Conservation (phyloP, 2,888 invertebrate genomes). For the Trichopria drosophilae region DNA sequence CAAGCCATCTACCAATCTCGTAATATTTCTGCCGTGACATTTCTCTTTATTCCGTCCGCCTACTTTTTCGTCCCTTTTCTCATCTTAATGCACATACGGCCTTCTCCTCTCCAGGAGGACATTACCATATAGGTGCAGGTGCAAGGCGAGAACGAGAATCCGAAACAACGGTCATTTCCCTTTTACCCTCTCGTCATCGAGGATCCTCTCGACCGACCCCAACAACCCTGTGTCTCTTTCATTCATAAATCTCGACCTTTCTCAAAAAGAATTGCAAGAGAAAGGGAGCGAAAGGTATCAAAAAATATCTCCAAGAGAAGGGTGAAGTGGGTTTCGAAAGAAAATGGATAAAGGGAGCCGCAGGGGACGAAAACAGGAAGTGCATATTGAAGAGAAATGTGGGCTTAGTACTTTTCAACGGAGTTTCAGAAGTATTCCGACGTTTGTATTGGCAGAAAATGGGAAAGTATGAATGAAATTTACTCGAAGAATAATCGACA, state of each 20-base stretch:
- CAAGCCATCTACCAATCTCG: slow-evolving; percentile 34
- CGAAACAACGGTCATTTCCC: no score
- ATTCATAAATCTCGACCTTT: slow-evolving; percentile 32
- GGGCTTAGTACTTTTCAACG: no score
- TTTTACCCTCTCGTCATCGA: slow-evolving; percentile 16
- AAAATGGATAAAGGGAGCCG: slow-evolving; percentile 7
- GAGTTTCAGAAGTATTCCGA: no score
- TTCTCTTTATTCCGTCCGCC: slow-evolving; percentile 3
- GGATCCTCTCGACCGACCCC: slow-evolving; percentile 23
- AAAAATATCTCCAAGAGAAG: no score
- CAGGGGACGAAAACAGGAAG: slow-evolving; percentile 6
- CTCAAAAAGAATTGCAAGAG: no score
- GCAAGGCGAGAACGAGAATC: slow-evolving; percentile 32
- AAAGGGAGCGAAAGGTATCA: no score
- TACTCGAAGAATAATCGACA: no score
- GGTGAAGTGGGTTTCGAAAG: no score
- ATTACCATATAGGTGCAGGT: slow-evolving; percentile 41
- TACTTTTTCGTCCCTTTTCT: slow-evolving; percentile 2
- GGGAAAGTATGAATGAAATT: no score
- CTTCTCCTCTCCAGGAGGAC: slow-evolving; percentile 6
- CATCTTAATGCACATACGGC: slow-evolving; percentile 7
- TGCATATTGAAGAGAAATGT: slow-evolving; percentile 13
- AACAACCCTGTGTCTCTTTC: slow-evolving; percentile 4
- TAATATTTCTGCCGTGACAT: slow-evolving; percentile 31
- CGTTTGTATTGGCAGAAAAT: no score